Evolutionary conservation across 2,888 invertebrate genomes (phyloP), one percentile per base, ranked within the genome.

Genomic region (Tolmerus cingulatus): DNA sequence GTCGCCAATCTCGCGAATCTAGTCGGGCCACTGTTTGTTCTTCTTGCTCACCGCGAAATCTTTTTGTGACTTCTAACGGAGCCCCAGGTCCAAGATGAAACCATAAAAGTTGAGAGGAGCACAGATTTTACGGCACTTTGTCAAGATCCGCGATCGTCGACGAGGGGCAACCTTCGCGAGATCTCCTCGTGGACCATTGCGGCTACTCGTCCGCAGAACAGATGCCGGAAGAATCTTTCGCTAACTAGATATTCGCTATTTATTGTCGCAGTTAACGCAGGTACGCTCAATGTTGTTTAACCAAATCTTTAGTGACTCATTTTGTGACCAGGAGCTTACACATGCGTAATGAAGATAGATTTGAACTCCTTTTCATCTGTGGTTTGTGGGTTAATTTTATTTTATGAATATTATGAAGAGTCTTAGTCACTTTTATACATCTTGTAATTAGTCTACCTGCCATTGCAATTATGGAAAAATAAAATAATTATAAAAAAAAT

Each of bases 31-130:
- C 55, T 81, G 55, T 55, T 81, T 81, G 30, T 30, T 81, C 37
- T 55, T 51, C 55, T 81, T 46, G 16, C 55, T 55, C 16, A 30
- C 66, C 66, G 66, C 66, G 34, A 30, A n/a, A 55, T 81, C 12
- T 46, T 79, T 51, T 55, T 81, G 51, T 34, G 55, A 81, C 30
- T 81, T 81, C 81, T 81, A 81, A 81, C 81, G 81, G 79, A 46
- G 46, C 55, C 23, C 23, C 27, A 23, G 27, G 66, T 19, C 66
- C 66, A 66, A 27, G 66, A 78, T 66, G 78, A 43, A 23, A 78
- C 37, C 78, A 40, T 40, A 78, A 43, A 43, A 78, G 37, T 23
- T 37, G 78, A 40, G 37, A 43, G 40, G 43, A 37, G 23, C 78
- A 78, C 23, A 78, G 78, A 78, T 43, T 78, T 78, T 78, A 78